Evolutionary conservation across 2,888 invertebrate species (phyloP).

Genomic region (Morpho deidamia): DNA sequence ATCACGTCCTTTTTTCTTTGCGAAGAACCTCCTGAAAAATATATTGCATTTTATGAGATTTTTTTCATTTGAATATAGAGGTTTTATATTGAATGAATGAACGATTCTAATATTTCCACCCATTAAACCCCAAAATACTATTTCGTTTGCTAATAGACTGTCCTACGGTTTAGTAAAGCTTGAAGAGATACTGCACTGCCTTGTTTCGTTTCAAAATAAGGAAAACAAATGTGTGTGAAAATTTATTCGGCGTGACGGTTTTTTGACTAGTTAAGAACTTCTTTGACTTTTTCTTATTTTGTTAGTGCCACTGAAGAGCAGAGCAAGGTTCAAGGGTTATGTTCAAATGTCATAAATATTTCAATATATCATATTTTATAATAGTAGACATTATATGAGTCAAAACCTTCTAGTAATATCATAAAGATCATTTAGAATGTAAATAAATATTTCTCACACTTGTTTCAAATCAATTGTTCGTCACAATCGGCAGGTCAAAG

Average conservation of each 20-base stretch:
- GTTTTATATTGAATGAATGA: not conserved
- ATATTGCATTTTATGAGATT: too few species aligned
- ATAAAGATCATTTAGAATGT: conserved; percentile 10
- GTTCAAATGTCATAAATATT: too few species aligned
- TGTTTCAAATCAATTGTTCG: conserved; percentile 19
- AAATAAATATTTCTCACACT: conserved; percentile 8
- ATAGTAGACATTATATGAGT: too few species aligned
- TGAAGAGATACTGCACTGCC: not conserved
- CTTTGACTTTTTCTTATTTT: too few species aligned
- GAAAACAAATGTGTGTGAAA: conserved; percentile 9
- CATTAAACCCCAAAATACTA: not conserved
- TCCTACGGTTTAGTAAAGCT: conserved; percentile 2
- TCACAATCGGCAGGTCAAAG: conserved; percentile 15
- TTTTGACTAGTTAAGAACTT: too few species aligned
- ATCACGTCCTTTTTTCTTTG: too few species aligned
- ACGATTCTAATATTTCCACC: not conserved
- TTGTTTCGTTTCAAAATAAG: conserved; percentile 12
- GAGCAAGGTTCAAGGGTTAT: too few species aligned
- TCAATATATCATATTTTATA: too few species aligned
- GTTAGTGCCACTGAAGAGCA: too few species aligned
- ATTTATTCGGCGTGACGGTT: conserved; percentile 17
- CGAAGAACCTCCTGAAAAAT: too few species aligned
- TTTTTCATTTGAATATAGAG: too few species aligned
- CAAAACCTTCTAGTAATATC: too few species aligned
- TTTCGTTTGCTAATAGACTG: not conserved